A percentile compares a stretch with the other conserved stretches of the same genome.
Conservation (phyloP, 2,888 invertebrate species). For the Idaea straminata region DNA sequence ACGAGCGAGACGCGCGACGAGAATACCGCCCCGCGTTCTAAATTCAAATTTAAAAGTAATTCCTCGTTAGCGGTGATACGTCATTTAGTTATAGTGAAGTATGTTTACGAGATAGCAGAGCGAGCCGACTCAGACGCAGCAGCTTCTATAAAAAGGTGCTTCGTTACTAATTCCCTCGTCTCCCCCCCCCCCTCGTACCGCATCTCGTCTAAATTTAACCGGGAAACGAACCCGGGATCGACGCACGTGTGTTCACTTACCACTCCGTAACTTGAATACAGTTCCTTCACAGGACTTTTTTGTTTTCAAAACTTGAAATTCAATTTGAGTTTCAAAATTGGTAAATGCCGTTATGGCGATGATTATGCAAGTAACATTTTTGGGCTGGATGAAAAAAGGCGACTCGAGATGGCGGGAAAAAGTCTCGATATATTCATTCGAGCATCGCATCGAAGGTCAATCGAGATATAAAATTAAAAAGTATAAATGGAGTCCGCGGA, state of each 20-base stretch:
- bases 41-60: slow-evolving; percentile 33
- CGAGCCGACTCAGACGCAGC: slow-evolving; percentile 51
- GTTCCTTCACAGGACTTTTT: slow-evolving; percentile 39
- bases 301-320: slow-evolving; percentile 26
- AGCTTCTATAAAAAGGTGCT: slow-evolving; percentile 77
- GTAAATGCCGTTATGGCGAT: slow-evolving; percentile 20
- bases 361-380: slow-evolving; percentile 29
- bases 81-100: slow-evolving; percentile 33
- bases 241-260: slow-evolving; percentile 74
- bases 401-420: slow-evolving; percentile 45
- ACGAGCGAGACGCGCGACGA: slow-evolving; percentile 22
- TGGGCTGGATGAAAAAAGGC: slow-evolving; percentile 45
- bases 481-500: slow-evolving; percentile 69
- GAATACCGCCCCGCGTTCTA: slow-evolving; percentile 27
- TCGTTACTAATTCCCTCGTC: slow-evolving; percentile 57
- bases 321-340: slow-evolving; percentile 25
- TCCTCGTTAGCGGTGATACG: slow-evolving; percentile 25
- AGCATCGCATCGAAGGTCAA: slow-evolving; percentile 71
- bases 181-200: slow-evolving; percentile 40
- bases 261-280: slow-evolving; percentile 66
- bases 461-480: slow-evolving; percentile 76
- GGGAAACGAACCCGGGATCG: slow-evolving; percentile 60
- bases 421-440: slow-evolving; percentile 68
- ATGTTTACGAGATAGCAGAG: slow-evolving; percentile 37
- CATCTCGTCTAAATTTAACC: slow-evolving; percentile 65